phyloP scores from a whole-genome alignment of 1,140 invertebrate genomes.

The Pollicipes pollicipes region DNA sequence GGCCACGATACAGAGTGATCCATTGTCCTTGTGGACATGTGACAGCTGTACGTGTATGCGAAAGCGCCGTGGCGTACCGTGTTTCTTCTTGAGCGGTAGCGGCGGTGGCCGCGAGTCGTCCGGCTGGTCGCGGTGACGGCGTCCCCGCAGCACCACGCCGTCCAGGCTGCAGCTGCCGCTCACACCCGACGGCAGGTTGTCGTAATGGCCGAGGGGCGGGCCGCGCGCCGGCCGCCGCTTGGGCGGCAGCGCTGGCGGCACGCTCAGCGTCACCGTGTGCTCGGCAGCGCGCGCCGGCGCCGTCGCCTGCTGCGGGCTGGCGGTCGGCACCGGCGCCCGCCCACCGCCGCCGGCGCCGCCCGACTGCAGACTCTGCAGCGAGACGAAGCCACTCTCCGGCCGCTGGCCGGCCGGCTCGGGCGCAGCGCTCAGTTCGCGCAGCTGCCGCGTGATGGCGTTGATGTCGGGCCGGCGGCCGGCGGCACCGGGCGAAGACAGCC shows the following conservation, averaged over 20 bases:
- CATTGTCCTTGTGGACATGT: too few relatives aligned
- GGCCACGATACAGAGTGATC: too few relatives aligned
- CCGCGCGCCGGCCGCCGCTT: conserved; percentile 29
- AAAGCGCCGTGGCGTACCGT: conserved; percentile 47
- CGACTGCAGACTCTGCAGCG: neutral
- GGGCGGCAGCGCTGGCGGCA: conserved; percentile 45
- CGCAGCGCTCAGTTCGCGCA: neutral
- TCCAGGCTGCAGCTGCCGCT: neutral
- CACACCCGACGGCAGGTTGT: neutral
- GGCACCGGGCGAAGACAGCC: conserved; percentile 7
- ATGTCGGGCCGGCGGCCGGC: conserved; percentile 46
- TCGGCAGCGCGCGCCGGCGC: conserved; percentile 7
- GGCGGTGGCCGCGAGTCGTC: conserved; percentile 46
- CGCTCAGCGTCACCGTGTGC: conserved; percentile 10
- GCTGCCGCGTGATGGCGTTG: conserved; percentile 28
- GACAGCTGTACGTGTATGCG: too few relatives aligned
- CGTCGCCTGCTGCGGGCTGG: neutral
- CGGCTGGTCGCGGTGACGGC: conserved; percentile 21
- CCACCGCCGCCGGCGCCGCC: too few relatives aligned
- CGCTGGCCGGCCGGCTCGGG: neutral
- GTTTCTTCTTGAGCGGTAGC: conserved; percentile 72
- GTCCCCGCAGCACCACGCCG: conserved; percentile 6
- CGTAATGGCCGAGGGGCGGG: neutral
- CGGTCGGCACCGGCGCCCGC: too few relatives aligned
- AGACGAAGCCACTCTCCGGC: conserved; percentile 3